These are phyloP conservation scores for Coregonus sp. DNA, from an alignment of 2,797 vertebrate species.

Conservation along the genomic window DNA sequence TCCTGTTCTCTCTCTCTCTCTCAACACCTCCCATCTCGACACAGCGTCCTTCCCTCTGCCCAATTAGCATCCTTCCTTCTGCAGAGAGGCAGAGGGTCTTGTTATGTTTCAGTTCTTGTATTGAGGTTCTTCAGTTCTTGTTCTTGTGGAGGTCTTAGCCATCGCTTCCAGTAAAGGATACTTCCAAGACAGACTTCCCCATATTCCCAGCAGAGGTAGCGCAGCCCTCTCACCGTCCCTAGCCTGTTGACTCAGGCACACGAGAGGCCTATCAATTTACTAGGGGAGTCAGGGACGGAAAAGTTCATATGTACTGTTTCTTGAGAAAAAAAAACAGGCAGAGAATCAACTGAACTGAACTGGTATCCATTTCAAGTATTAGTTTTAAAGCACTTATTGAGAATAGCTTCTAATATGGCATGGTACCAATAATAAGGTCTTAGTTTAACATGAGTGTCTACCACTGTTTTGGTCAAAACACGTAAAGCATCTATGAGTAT, in stretches of 20 bases:
- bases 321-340: neutral
- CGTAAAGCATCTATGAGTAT: neutral
- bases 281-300: neutral
- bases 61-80: neutral
- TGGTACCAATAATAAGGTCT: too few species aligned
- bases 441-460: too few species aligned
- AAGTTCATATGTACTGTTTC: neutral
- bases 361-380: neutral
- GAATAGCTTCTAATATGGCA: neutral
- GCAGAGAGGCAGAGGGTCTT: neutral
- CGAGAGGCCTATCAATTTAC: constrained; percentile 28
- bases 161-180: constrained; percentile 63
- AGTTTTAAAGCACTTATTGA: neutral
- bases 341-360: too few species aligned
- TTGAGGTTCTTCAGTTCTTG: neutral
- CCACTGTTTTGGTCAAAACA: neutral
- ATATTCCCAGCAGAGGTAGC: neutral
- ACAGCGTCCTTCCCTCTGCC: neutral
- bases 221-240: too few species aligned
- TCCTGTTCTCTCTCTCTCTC: too few species aligned
- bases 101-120: neutral
- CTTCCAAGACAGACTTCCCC: constrained; percentile 12
- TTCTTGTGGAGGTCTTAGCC: constrained; percentile 17
- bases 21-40: too few species aligned
- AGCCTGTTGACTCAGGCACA: constrained; percentile 48